Base-by-base conservation (phyloP, 2,113 vertebrate genomes). In the Thunnus thynnus region DNA sequence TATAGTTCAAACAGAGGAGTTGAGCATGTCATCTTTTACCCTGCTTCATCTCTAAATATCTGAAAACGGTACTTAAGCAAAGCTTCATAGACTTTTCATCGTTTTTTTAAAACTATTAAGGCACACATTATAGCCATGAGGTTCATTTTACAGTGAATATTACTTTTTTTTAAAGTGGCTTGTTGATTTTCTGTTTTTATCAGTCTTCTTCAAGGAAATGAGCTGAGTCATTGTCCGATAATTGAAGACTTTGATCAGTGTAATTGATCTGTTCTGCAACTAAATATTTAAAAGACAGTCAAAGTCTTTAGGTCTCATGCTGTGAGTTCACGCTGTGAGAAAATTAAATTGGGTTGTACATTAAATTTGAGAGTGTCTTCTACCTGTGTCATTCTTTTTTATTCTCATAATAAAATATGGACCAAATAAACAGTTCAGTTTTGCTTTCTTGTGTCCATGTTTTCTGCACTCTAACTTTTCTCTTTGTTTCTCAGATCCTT, bases 1-100 rank as follows among this genome's bases (percentile, higher is more conserved):
- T 72, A 6, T 3, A 64, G 9, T 58, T 56, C 52, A 82, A 71
- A 75, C 25, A 36, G 18, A 75, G 5, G 61, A 16, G 25, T 18
- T 32, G 30, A 63, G 10, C 13, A 30, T 63, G 4, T 13, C 17
- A n/a, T 27, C 36, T 44, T 67, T 51, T 55, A 11, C 8, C 10
- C 52, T 64, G 18, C 12, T 20, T 65, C 2, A 47, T 44, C 55
- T 41, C 12, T 32, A 56, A 63, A 32, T 10, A 57, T 36, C 41
- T 18, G 41, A 57, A 71, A 22, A 25, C 18, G 9, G 18, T 3
- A n/a, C 4, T 50, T 1, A 12, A 13, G 11, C 16, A 36, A 54
- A 55, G 18, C n/a, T 13, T 30, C 3, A 51, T 27, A 2, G 47
- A 55, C 13, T 18, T 68, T 62, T 68, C 12, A 44, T 50, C 32